These are phyloP conservation scores for Platyura marginata DNA, from an alignment of 1,140 invertebrate species.

Conservation along the genomic window DNA sequence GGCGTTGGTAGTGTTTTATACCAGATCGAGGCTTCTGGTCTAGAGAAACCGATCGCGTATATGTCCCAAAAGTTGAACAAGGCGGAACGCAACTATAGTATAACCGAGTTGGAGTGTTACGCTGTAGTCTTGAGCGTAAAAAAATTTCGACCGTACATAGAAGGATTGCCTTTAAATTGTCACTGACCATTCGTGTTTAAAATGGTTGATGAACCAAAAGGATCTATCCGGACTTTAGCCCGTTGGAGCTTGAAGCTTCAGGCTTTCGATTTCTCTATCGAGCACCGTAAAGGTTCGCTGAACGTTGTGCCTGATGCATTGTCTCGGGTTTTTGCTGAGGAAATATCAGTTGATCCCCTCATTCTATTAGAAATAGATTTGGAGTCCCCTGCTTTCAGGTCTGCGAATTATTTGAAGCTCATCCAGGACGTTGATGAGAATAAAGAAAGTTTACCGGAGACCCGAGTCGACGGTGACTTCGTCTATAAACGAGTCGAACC, in stretches of 20 bases:
- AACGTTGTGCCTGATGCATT: not conserved
- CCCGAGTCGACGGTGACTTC: too few species aligned
- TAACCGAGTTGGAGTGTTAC: not conserved
- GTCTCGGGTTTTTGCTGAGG: too few species aligned
- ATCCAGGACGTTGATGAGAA: too few species aligned
- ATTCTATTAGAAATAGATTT: too few species aligned
- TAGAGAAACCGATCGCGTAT: not conserved
- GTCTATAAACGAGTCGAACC: too few species aligned
- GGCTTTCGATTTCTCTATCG: slow-evolving; percentile 9
- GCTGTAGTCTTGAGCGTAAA: not conserved
- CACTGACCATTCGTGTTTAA: slow-evolving; percentile 4
- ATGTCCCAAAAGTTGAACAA: not conserved
- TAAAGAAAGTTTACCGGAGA: too few species aligned
- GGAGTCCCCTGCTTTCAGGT: too few species aligned
- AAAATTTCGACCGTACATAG: not conserved
- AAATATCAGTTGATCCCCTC: too few species aligned
- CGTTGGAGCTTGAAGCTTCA: slow-evolving; percentile 14
- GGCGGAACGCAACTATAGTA: not conserved
- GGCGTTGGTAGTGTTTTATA: not conserved
- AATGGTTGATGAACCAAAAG: slow-evolving; percentile 10
- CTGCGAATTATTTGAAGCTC: too few species aligned
- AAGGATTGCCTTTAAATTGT: not conserved
- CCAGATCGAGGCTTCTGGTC: not conserved
- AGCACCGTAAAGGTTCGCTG: not conserved
- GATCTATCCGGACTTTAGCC: slow-evolving; percentile 13